Conservation (phyloP, 92 coral and sea anemone genomes). For the Phenganax marumi region DNA sequence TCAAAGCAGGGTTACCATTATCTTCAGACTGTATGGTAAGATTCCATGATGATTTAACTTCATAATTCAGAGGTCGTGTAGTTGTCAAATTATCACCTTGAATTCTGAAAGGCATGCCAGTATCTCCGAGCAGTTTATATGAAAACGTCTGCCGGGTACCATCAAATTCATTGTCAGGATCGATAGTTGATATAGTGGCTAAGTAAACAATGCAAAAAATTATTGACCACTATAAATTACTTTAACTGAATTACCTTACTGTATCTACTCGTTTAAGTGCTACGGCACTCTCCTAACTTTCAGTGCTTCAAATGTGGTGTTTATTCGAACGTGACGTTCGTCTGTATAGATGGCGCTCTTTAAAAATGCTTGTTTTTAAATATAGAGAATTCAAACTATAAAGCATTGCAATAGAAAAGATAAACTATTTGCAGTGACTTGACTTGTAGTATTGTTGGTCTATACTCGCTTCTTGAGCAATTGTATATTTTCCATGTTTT, state of each 20-base stretch:
- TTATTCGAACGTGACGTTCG: no score
- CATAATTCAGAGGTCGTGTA: conserved; percentile 68
- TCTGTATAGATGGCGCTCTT: no score
- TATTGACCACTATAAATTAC: not conserved
- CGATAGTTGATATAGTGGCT: conserved; percentile 77
- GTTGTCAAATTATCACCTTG: conserved; percentile 67
- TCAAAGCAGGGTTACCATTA: conserved; percentile 70
- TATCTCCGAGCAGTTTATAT: conserved; percentile 53
- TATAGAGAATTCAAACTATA: no score
- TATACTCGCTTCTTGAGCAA: no score
- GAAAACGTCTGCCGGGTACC: conserved; percentile 64
- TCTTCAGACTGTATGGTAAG: conserved; percentile 68
- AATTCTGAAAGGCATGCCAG: conserved; percentile 66
- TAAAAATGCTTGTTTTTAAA: no score
- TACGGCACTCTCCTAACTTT: no score
- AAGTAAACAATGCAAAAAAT: not conserved
- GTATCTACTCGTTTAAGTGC: no score
- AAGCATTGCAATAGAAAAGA: no score
- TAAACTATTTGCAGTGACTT: no score
- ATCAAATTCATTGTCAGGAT: conserved; percentile 76
- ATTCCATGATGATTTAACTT: conserved; percentile 64
- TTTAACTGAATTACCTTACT: not conserved
- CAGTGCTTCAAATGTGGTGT: no score
- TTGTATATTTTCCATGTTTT: no score
- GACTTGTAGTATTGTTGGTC: no score